Base-by-base conservation (phyloP, 2,113 vertebrate genomes). In the Hyaena hyaena region DNA sequence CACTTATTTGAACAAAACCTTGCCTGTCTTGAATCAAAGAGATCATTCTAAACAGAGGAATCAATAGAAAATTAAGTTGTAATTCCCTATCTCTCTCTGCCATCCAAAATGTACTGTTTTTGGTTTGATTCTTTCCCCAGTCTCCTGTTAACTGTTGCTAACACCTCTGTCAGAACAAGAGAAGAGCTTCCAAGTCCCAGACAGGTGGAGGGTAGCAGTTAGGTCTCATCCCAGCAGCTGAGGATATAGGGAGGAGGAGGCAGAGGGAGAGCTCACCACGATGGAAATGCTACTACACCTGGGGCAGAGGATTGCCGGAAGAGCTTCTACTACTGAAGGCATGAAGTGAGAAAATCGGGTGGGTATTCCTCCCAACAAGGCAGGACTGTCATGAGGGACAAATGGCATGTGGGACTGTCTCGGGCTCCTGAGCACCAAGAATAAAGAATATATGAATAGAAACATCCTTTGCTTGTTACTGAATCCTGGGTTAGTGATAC, bases 261-360 rank as follows among this genome's bases (percentile, higher is more conserved):
- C 33, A 35, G 53, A 74, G 23, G 21, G 31, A 12, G 53, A 61
- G 14, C 43, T 23, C 53, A 4, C 10, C 28, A 8, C 1, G 0
- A 16, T n/a, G 39, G 39, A 35, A 15, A 63, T 21, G 31, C 39
- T 39, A 28, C 1, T 4, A 33, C 39, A 31, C 5, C 66, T 9
- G 28, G 7, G 53, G 39, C n/a, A 1, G 35, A 12, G 66, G n/a
- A 15, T 14, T 28, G 31, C 50, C 61, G 23, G 43, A 3, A 53
- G 2, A 31, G 43, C 5, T 9, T 24, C 0, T 21, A 8, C 55
- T 33, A 7, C 5, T 5, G 43, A 50, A 33, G 66, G 5, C 11
- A 2, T 10, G 24, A 76, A 9, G 10, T 74, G 4, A 9, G 31
- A 28, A 21, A 35, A 74, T 26, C 4, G 3, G 39, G 14, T 63